phyloP scores from a whole-genome alignment of 1,140 invertebrate genomes.

The Drosophila malerkotliana region DNA sequence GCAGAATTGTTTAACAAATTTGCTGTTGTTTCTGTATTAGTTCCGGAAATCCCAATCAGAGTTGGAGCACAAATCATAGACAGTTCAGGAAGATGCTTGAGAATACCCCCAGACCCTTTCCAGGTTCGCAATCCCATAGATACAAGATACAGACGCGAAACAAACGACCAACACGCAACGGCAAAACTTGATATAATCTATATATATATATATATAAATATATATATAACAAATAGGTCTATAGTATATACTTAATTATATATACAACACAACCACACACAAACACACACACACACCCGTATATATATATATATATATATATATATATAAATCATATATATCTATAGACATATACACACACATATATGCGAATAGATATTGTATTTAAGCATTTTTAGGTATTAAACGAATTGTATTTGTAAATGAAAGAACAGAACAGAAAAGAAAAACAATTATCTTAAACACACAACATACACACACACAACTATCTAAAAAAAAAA shows the following conservation, averaged over 20 bases:
- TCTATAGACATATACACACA: constrained; percentile 15
- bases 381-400: constrained; percentile 78
- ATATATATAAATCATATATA: constrained; percentile 24
- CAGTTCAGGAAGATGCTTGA: too few relatives aligned
- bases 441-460: constrained; percentile 29
- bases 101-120: not conserved
- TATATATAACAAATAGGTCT: constrained; percentile 52
- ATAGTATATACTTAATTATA: constrained; percentile 51
- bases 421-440: constrained; percentile 49
- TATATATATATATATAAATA: constrained; percentile 43
- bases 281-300: constrained; percentile 16
- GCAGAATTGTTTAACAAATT: constrained; percentile 65
- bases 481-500: constrained; percentile 50
- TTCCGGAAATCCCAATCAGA: constrained; percentile 4
- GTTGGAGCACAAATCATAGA: constrained; percentile 5
- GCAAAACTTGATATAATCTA: constrained; percentile 46
- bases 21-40: constrained; percentile 18
- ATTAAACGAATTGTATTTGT: constrained; percentile 77
- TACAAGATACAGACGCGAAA: constrained; percentile 9
- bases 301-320: constrained; percentile 40
- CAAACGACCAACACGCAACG: constrained; percentile 31
- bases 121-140: not conserved
- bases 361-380: constrained; percentile 56
- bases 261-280: constrained; percentile 18
- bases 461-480: constrained; percentile 28